phyloP scores from a whole-genome alignment of 1,140 invertebrate species.

The Drosophila arizonae region DNA sequence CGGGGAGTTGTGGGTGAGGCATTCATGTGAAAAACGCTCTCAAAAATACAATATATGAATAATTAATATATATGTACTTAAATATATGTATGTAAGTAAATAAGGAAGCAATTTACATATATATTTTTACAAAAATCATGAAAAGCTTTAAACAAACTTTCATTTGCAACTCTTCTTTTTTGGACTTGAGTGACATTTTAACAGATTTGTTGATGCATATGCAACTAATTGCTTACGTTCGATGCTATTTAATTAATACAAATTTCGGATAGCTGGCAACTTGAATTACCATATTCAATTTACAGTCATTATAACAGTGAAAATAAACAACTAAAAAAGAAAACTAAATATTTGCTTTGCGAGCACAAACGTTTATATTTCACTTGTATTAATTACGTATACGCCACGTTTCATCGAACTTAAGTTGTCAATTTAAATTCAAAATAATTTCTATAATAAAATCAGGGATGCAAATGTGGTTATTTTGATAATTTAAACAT shows the following conservation, averaged over 20 bases:
- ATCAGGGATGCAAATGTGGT: not conserved
- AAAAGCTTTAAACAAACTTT: not conserved
- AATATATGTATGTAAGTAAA: not conserved
- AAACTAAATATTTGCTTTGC: not conserved
- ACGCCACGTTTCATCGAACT: slow-evolving; percentile 1
- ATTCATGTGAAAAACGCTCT: not conserved
- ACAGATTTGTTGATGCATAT: slow-evolving; percentile 2
- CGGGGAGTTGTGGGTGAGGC: not conserved
- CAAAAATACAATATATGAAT: not conserved
- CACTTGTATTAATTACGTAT: slow-evolving; percentile 13
- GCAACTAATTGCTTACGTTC: not conserved
- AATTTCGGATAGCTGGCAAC: not conserved
- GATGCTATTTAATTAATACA: slow-evolving; percentile 1
- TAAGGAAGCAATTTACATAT: too few species aligned
- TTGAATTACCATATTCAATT: slow-evolving; percentile 6
- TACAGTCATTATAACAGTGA: not conserved
- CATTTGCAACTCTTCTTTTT: not conserved
- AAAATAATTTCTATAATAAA: slow-evolving; percentile 4
- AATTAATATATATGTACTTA: not conserved
- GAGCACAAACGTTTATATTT: not conserved
- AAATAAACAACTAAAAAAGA: not conserved
- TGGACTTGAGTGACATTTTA: not conserved
- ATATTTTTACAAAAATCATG: not conserved
- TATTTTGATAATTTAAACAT: not conserved
- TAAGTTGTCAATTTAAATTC: slow-evolving; percentile 14